Evolutionary conservation across 1,140 invertebrate species (phyloP), one percentile per base, ranked within the genome.

Genomic region (Cydia strobilella): DNA sequence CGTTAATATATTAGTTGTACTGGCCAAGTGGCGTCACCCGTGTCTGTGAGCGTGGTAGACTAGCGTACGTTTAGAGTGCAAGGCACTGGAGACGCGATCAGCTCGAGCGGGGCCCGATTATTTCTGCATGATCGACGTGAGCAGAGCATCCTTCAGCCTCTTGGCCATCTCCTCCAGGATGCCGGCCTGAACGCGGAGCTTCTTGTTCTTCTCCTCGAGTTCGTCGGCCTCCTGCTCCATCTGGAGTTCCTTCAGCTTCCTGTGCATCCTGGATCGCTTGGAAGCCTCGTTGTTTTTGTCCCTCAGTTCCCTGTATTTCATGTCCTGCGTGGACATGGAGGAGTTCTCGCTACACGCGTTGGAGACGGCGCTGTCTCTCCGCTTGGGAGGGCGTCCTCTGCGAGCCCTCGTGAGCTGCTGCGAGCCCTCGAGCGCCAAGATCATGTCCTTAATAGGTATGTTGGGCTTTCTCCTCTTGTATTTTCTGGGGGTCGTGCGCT

Each of bases 221-320:
- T 93, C 86, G 35, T 83, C 81, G 12, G 88, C 92, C 45, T 86
- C 45, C 59, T 90, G 85, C 77, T 91, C 86, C 86, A 90, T 93
- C 77, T 93, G 88, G 74, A 91, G 80, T 78, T 96, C 96, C 78
- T 95, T 95, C 6, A 94, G 91, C 86, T 96, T 96, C 74, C 96
- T 94, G 75, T 96, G 96, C 90, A 95, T 94, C 75, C 96, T 90
- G 0, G 96, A 96, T 79, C 94, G 94, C 81, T 96, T 93, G 13
- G 96, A 96, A 7, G 96, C 96, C 86, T 96, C 96, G 84, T 97
- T 97, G 85, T 97, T 97, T 80, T 96, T 96, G 77, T 96, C 95
- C 15, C 96, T 91, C 15, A 95, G 92, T 81, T 96, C 95, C 23
- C 95, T 91, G 80, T 96, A 96, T 76, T 91, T 94, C 63, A 82